These are phyloP conservation scores for Steinernema khuongi DNA, from an alignment of 1,140 invertebrate species.

Conservation along the genomic window DNA sequence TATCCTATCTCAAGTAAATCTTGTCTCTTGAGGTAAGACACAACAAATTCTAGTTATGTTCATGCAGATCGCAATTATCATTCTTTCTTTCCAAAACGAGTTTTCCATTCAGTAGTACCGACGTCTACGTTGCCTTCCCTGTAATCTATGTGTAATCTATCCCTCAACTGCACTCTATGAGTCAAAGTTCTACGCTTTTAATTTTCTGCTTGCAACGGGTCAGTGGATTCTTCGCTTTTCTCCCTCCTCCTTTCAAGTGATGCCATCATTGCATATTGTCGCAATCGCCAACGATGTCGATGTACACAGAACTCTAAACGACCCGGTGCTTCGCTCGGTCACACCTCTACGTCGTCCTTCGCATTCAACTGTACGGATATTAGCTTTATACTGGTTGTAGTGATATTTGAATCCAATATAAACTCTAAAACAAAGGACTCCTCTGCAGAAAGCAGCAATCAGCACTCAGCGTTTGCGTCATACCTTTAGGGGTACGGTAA, in stretches of 20 bases:
- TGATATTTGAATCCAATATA: not conserved
- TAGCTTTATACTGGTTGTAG: constrained; percentile 17
- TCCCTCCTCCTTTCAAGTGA: not conserved
- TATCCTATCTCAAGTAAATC: not conserved
- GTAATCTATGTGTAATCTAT: not conserved
- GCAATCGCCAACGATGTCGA: constrained; percentile 2
- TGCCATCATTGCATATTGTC: constrained; percentile 10
- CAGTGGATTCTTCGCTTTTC: constrained; percentile 1
- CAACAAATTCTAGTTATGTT: not conserved
- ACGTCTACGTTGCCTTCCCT: not conserved
- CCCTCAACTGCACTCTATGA: not conserved
- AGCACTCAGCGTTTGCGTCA: too few species aligned
- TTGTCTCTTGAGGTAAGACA: not conserved
- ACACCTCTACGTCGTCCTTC: constrained; percentile 2
- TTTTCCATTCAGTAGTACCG: not conserved
- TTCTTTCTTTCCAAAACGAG: not conserved
- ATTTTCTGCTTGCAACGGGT: constrained; percentile 3
- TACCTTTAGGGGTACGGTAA: too few species aligned
- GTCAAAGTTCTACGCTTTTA: not conserved
- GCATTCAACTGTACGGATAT: constrained; percentile 13
- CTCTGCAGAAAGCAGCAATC: too few species aligned
- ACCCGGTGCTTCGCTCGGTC: not conserved
- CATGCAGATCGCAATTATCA: not conserved
- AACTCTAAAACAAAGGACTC: not conserved
- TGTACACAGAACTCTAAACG: not conserved